Evolutionary conservation across 2,888 invertebrate genomes (phyloP).

Genomic region (Caenorhabditis afra): DNA sequence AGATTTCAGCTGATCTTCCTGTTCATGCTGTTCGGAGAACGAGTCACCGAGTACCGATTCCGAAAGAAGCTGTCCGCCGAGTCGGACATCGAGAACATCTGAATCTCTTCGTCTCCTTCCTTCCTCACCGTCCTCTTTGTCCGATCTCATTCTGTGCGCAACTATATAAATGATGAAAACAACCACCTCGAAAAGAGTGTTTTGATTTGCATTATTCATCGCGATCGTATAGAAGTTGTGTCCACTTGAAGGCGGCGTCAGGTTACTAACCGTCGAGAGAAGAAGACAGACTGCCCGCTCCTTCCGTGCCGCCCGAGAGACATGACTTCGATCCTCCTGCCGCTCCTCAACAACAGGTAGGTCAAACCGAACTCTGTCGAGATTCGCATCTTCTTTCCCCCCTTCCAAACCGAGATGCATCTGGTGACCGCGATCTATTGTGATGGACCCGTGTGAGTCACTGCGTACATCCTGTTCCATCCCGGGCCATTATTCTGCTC

Average conservation of each 20-base stretch:
- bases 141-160: slow-evolving; percentile 16
- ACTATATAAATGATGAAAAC: slow-evolving; percentile 20
- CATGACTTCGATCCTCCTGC: slow-evolving; percentile 31
- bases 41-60: slow-evolving; percentile 52
- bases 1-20: slow-evolving; percentile 52
- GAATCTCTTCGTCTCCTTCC: neutral
- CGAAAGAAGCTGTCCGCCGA: slow-evolving; percentile 49
- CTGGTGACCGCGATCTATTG: neutral
- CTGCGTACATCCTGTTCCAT: no score
- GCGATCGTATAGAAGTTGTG: slow-evolving; percentile 36
- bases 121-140: slow-evolving; percentile 1
- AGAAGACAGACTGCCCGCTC: neutral
- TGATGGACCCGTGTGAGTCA: neutral
- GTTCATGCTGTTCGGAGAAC: slow-evolving; percentile 43
- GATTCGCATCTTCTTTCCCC: neutral
- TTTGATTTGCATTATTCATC: slow-evolving; percentile 57
- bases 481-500: no score
- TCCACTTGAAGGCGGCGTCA: slow-evolving; percentile 38
- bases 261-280: slow-evolving; percentile 8
- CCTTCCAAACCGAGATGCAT: neutral
- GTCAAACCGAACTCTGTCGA: slow-evolving; percentile 2
- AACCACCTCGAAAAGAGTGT: slow-evolving; percentile 4
- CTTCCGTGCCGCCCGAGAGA: neutral
- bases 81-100: slow-evolving; percentile 50
- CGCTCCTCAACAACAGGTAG: slow-evolving; percentile 46